Evolutionary conservation across 2,797 vertebrate genomes (phyloP).

Genomic region (Rhinichthys osculus): DNA sequence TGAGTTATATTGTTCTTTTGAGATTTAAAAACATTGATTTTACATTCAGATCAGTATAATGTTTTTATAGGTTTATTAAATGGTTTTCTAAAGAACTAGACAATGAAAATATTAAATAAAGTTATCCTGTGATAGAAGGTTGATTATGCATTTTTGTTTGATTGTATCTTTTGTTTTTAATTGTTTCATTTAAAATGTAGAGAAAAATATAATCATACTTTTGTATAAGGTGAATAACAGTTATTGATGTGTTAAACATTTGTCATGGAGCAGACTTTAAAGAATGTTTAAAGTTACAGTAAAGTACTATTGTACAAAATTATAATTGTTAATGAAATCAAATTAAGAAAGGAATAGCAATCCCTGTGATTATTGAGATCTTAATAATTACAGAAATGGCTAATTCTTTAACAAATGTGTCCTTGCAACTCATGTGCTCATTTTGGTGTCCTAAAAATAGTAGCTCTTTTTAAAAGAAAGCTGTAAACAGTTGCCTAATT

Average conservation of each 20-base stretch:
- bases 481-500: background rate
- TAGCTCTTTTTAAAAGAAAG: background rate
- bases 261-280: background rate
- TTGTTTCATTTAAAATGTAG: background rate
- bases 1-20: background rate
- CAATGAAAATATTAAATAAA: background rate
- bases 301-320: background rate
- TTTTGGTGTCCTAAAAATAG: background rate
- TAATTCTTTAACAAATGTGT: background rate
- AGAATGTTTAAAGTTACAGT: background rate
- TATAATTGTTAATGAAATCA: background rate
- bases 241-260: background rate
- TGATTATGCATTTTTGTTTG: background rate
- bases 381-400: background rate
- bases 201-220: background rate
- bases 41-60: background rate
- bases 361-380: background rate
- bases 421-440: background rate
- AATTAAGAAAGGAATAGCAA: background rate
- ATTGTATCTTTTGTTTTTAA: background rate
- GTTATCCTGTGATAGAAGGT: background rate
- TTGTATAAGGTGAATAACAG: background rate
- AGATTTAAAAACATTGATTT: background rate
- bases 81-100: background rate
- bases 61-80: background rate